Percentiles rank a stretch among this genome's conserved stretches.
These are phyloP conservation scores for Elymnias hypermnestra DNA, from an alignment of 1,140 invertebrate species.

Conservation along the genomic window DNA sequence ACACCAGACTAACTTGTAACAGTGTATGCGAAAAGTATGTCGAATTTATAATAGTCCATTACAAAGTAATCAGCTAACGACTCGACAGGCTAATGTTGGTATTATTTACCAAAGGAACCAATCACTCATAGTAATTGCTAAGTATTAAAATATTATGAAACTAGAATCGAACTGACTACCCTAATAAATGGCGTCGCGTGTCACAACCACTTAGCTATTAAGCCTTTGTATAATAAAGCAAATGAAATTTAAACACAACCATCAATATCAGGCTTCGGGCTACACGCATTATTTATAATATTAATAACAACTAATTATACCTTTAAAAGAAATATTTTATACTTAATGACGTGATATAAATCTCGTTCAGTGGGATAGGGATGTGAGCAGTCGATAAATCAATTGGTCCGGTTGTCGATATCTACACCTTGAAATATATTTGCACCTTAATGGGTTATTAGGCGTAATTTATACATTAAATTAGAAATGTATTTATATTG, in stretches of 20 bases:
- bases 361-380: slow-evolving; percentile 49
- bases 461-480: too few species aligned
- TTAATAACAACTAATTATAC: slow-evolving; percentile 74
- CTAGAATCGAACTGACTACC: slow-evolving; percentile 16
- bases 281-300: slow-evolving; percentile 64
- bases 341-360: slow-evolving; percentile 73
- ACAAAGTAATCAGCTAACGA: not conserved
- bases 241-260: slow-evolving; percentile 36
- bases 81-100: too few species aligned
- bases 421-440: too few species aligned
- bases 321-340: slow-evolving; percentile 75
- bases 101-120: too few species aligned
- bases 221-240: slow-evolving; percentile 27
- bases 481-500: too few species aligned
- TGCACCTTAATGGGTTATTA: too few species aligned
- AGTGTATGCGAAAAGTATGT: too few species aligned
- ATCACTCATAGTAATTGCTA: not conserved
- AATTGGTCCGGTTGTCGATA: slow-evolving; percentile 28
- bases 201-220: slow-evolving; percentile 21
- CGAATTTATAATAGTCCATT: too few species aligned
- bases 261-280: slow-evolving; percentile 38
- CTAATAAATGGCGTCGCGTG: slow-evolving; percentile 14
- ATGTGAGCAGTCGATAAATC: slow-evolving; percentile 32
- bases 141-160: slow-evolving; percentile 7
- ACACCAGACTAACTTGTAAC: too few species aligned